Conservation (phyloP, 37 sponge, comb jelly and placozoan species). For the Beroe forskalii region DNA sequence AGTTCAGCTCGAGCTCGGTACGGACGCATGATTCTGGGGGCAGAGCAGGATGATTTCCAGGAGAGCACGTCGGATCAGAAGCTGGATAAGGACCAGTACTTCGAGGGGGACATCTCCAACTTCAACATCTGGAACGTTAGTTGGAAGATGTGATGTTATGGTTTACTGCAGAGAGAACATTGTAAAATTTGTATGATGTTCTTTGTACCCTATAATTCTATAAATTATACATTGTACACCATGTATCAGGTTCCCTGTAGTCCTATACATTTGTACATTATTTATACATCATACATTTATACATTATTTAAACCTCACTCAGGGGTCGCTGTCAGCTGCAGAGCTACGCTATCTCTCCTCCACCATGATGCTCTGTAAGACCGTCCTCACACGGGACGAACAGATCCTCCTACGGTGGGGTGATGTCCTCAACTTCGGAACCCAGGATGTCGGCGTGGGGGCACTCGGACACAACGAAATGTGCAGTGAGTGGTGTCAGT, state of each 20-base stretch:
- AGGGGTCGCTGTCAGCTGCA: not conserved
- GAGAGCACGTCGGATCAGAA: not conserved
- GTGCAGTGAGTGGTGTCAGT: slow-evolving; percentile 42
- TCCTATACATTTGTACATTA: too few relatives aligned
- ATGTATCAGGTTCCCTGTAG: too few relatives aligned
- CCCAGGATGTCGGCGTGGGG: not conserved
- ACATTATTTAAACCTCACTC: too few relatives aligned
- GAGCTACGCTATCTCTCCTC: not conserved
- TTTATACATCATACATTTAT: too few relatives aligned
- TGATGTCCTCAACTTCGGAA: slow-evolving; percentile 33
- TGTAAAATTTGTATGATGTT: too few relatives aligned
- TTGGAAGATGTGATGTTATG: too few relatives aligned
- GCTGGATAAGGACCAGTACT: slow-evolving; percentile 23
- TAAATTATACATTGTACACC: too few relatives aligned
- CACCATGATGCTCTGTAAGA: not conserved
- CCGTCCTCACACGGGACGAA: not conserved
- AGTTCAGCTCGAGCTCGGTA: too few relatives aligned
- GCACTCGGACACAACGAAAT: not conserved
- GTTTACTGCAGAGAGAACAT: too few relatives aligned
- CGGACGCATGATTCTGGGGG: slow-evolving; percentile 31
- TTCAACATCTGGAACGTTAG: slow-evolving; percentile 14
- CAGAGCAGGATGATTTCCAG: slow-evolving; percentile 58
- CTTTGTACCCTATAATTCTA: too few relatives aligned
- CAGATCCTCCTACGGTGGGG: not conserved
- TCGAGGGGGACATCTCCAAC: slow-evolving; percentile 30